phyloP scores from a whole-genome alignment of 1,140 invertebrate species.

The Camponotus vicinus region DNA sequence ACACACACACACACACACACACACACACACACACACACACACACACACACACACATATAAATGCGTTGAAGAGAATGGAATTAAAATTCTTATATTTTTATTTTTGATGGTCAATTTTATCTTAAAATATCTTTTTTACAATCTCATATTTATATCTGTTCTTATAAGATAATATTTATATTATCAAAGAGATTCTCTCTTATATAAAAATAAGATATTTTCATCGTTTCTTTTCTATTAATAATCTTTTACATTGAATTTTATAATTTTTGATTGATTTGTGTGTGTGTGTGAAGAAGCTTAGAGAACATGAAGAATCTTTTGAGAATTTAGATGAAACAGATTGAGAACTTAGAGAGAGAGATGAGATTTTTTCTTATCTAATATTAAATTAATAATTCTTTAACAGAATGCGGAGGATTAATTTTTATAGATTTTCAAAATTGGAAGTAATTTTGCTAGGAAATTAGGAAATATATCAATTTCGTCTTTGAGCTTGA shows the following conservation, averaged over 20 bases:
- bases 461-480: not conserved
- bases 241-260: constrained; percentile 14
- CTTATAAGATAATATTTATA: not conserved
- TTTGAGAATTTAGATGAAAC: not conserved
- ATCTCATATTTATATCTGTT: not conserved
- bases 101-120: not conserved
- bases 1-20: too few species aligned
- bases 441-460: not conserved
- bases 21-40: not conserved
- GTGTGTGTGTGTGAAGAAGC: not conserved
- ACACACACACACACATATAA: not conserved
- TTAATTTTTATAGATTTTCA: not conserved
- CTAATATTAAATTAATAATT: constrained; percentile 28
- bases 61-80: not conserved
- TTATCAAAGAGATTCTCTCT: not conserved
- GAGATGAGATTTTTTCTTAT: not conserved
- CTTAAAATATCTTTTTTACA: not conserved
- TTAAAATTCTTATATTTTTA: not conserved
- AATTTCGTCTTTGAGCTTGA: not conserved
- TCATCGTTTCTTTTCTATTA: not conserved
- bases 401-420: not conserved
- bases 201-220: not conserved
- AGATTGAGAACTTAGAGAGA: not conserved
- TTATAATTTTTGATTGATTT: not conserved
- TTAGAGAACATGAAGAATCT: constrained; percentile 1